A percentile compares a stretch with the other conserved stretches of the same genome.
Evolutionary conservation across 1,140 invertebrate species (phyloP).

Genomic region (Drosophila littoralis): DNA sequence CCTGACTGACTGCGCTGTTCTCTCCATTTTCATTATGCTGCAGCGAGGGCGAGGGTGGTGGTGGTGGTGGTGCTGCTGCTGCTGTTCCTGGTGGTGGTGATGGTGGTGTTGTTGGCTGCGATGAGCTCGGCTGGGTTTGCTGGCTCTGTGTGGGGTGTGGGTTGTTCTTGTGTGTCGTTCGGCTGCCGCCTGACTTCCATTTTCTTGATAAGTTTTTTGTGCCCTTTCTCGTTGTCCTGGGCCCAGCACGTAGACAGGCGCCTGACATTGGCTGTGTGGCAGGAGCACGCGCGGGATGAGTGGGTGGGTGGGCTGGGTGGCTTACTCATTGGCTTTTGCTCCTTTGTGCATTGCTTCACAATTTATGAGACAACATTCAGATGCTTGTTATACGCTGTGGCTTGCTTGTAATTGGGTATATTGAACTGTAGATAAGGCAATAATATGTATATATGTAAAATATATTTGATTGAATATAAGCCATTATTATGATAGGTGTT

Average conservation of each 20-base stretch:
- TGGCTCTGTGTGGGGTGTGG: constrained; percentile 3
- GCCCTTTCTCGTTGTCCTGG: constrained; percentile 54
- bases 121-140: constrained; percentile 8
- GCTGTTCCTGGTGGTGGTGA: constrained; percentile 13
- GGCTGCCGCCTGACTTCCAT: constrained; percentile 67
- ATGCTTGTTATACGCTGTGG: constrained; percentile 7
- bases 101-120: background rate
- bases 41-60: constrained; percentile 3
- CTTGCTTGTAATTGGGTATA: background rate
- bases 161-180: constrained; percentile 31
- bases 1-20: constrained; percentile 14
- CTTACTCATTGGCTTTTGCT: constrained; percentile 38
- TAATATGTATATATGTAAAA: background rate
- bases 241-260: constrained; percentile 49
- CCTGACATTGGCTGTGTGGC: constrained; percentile 37
- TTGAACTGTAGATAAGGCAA: background rate
- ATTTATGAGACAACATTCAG: constrained; percentile 39
- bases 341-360: constrained; percentile 29
- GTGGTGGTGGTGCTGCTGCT: constrained; percentile 8
- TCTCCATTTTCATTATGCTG: constrained; percentile 37
- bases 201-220: constrained; percentile 78
- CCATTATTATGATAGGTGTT: background rate
- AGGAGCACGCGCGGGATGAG: background rate
- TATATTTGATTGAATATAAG: too few relatives aligned
- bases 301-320: constrained; percentile 8